A percentile compares a stretch with the other conserved stretches of the same genome.
Conservation (phyloP, 2,797 vertebrate genomes). For the Gouania willdenowi region DNA sequence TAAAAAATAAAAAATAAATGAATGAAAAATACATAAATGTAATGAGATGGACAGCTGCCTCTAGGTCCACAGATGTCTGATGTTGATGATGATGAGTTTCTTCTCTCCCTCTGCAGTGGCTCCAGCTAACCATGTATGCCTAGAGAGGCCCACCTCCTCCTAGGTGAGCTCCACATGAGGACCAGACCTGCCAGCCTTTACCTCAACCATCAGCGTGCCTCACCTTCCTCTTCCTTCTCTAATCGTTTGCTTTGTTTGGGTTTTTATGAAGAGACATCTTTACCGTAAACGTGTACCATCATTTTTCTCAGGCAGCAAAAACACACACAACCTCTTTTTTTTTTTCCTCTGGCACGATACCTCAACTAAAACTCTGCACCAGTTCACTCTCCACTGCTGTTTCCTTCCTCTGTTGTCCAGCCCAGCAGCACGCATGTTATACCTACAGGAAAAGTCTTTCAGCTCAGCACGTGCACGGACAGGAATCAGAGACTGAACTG, state of each 20-base stretch:
- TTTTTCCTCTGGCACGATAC: slow-evolving; percentile 54
- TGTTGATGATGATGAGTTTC: background rate
- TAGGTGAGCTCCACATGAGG: slow-evolving; percentile 59
- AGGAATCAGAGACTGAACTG: slow-evolving; percentile 14
- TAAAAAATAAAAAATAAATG: too few relatives aligned
- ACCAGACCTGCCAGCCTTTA: slow-evolving; percentile 74
- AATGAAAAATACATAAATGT: too few relatives aligned
- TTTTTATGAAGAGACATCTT: slow-evolving; percentile 10
- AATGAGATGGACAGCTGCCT: too few relatives aligned
- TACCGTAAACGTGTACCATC: slow-evolving; percentile 18
- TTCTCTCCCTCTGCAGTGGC: slow-evolving; percentile 80
- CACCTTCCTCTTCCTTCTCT: slow-evolving; percentile 8
- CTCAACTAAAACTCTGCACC: too few relatives aligned
- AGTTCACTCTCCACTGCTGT: too few relatives aligned
- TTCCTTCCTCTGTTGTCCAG: slow-evolving; percentile 25
- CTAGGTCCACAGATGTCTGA: too few relatives aligned
- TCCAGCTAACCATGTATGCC: slow-evolving; percentile 96
- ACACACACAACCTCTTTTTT: slow-evolving; percentile 67
- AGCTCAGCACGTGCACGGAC: slow-evolving; percentile 33
- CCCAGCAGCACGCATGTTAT: background rate
- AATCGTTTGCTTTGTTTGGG: background rate
- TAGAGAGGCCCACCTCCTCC: slow-evolving; percentile 61
- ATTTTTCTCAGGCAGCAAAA: slow-evolving; percentile 69
- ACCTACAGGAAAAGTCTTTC: slow-evolving; percentile 27
- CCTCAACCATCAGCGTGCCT: slow-evolving; percentile 68